Base-by-base conservation (phyloP, 92 coral and sea anemone species). In the Umimayanthus kanabou region DNA sequence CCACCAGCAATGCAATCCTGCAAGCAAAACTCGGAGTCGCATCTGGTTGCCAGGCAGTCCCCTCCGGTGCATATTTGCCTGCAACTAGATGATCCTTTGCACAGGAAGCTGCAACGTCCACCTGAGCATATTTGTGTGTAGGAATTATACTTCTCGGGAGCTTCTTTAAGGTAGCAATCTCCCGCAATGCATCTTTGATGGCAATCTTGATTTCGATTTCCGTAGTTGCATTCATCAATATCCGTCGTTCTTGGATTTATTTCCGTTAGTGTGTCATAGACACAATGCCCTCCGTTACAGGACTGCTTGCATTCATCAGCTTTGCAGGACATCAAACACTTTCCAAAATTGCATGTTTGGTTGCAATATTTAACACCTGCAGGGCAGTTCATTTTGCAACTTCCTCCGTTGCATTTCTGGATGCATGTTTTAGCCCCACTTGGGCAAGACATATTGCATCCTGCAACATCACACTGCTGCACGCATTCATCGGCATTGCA, bases 331-430 rank as follows among this genome's bases (percentile, higher is more conserved):
- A 92, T 84, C 64, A 72, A 73, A 76, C 95, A 92, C 67, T 72
- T 84, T 33, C 95, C 95, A 39, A 76, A 58, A 9, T 43, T 55
- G 39, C 95, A 92, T 58, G 89, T 64, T 78, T 92, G 95, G 14
- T 92, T 85, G 84, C 95, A 92, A 5, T 43, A 72, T 29, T 80
- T 61, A 11, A 88, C 95, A 28, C 91, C 89, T 64, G 84, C 65
- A 9, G 95, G 95, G 37, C 95, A 92, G 75, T n/a, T 69, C 95
- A 92, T 92, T 61, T 40, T 47, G 79, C 95, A 92, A 29, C 87
- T 89, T 5, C 95, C 95, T 20, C 93, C 81, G 81, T 72, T 58
- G 91, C 93, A 80, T 90, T 88, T 87, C 86, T 90, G 89, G 85
- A 92, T 42, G 83, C 93, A 84, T 55, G 82, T 79, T 43, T 81